Evolutionary conservation across 2,888 invertebrate genomes (phyloP), one percentile per base, ranked within the genome.

Genomic region (Xanthorhoe designata): DNA sequence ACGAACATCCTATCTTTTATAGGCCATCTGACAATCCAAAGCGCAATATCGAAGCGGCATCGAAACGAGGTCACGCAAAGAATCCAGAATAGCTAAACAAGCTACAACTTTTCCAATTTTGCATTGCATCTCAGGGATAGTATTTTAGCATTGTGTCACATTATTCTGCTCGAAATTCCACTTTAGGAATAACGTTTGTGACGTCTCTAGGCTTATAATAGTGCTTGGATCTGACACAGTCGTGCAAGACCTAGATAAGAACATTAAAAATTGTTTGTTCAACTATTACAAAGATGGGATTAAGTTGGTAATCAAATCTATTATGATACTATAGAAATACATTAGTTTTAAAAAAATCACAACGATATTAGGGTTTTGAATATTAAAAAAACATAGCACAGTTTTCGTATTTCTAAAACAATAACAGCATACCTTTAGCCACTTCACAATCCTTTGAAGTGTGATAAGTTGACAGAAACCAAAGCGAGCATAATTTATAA

Each of bases 81-180:
- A 75, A 74, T 71, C 73, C 55, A 69, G 69, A 71, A 69, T 67
- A 70, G 63, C 62, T 68, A 70, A 72, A 70, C 69, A 62, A 70
- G 59, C 62, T 68, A 70, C 77, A 84, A 84, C 78, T 84, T 84
- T 85, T 85, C 80, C 83, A 85, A 85, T 85, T 83, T 81, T 71
- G 75, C 73, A 76, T 79, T 82, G 80, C 78, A 82, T 82, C 80
- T 79, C 79, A 68, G 65, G 66, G 75, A 74, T 73, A 75, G 74
- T 76, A 76, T 75, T 81, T 79, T 78, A 79, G 69, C 76, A 77
- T 79, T 77, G 76, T 75, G 76, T 77, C 76, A 74, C 72, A 73
- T 76, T 78, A 78, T 73, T 75, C 71, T 76, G 73, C 74, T 74
- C 77, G 72, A 79, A 78, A 78, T 68, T 68, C 74, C 70, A 74